Base-by-base conservation (phyloP, 2,113 vertebrate species). In the Oryzias curvinotus region DNA sequence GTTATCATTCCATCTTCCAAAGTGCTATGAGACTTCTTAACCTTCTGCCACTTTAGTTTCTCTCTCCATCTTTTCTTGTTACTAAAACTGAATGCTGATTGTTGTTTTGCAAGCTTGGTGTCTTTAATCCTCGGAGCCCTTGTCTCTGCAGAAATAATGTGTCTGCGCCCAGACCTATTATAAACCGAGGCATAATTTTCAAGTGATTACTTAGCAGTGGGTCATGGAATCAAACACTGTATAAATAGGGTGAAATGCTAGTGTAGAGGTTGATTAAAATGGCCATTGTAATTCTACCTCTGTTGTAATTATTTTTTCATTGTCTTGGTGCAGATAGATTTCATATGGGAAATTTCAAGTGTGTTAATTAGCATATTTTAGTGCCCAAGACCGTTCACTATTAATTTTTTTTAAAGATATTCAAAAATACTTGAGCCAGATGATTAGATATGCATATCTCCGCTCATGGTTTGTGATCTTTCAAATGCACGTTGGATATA, bases 131-230 rank as follows among this genome's bases (percentile, higher is more conserved):
- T 76, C 77, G 28, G 5, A 74, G 80, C 80, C 78, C 71, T 82
- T 56, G 73, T 82, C 75, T 85, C 79, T 68, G 72, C 64, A 77
- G 88, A 89, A 88, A 88, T 86, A 87, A 88, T 87, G 81, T 86
- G 75, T 88, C 78, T 68, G 73, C 83, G 83, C 83, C 59, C 55
- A 87, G 85, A 73, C 75, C 88, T 87, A 92, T 91, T 92, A 92
- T 84, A 86, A 90, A 89, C 84, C 64, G 66, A 81, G 74, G 77
- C 72, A 57, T 92, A 89, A 93, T 92, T 93, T 92, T 92, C 91
- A 92, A 92, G 91, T 93, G 92, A 93, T 93, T 93, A 93, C 91
- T 91, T 91, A 91, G 77, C 91, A 88, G 82, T 89, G 88, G 92
- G 91, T 91, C 90, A 91, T 79, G 74, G 89, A 93, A 92, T 92